Evolutionary conservation across 2,888 invertebrate species (phyloP), one percentile per base, ranked within the genome.

Genomic region (Neria commutata): DNA sequence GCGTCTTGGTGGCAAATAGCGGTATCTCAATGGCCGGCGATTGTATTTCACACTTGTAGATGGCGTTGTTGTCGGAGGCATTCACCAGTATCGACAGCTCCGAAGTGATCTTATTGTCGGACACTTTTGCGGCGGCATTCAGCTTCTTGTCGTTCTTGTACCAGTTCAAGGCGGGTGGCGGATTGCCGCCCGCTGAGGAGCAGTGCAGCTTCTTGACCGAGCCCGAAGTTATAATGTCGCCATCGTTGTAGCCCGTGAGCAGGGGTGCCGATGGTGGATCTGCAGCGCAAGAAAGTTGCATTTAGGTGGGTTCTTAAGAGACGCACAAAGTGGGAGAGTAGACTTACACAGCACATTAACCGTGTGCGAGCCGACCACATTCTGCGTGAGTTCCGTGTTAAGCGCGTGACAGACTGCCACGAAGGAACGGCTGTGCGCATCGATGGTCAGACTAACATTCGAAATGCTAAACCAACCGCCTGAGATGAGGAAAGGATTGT

Each of bases 11-110:
- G 6, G 76, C 73, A 34, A 79, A 79, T 0, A 79, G 61, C 0
- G 78, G 78, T 26, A 79, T 77, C 4, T 80, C 79, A n/a, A 75
- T 77, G 33, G 78, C 78, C 0, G 78, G 71, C 53, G 74, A 80
- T 51, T 78, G 77, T 1, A 79, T 75, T 34, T 78, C 78, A 54
- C 78, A 79, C 59, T 80, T 79, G 59, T 79, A 79, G 40, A 77
- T 79, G 54, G 80, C 78, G 63, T 77, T 76, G 48, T 79, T 79
- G 29, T 79, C 78, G 16, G 79, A 76, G 17, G 80, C 73, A 58
- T 79, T 79, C 1, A 79, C 74, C 54, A 79, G 53, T 4, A 79
- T 67, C 3, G 76, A 77, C 26, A 79, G 58, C 34, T 79, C 78
- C 0, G 78, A 79, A 42, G 60, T 63, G 14, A 80, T 76, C 54